Base-by-base conservation (phyloP, 2,113 vertebrate genomes). In the Dasyprocta punctata region DNA sequence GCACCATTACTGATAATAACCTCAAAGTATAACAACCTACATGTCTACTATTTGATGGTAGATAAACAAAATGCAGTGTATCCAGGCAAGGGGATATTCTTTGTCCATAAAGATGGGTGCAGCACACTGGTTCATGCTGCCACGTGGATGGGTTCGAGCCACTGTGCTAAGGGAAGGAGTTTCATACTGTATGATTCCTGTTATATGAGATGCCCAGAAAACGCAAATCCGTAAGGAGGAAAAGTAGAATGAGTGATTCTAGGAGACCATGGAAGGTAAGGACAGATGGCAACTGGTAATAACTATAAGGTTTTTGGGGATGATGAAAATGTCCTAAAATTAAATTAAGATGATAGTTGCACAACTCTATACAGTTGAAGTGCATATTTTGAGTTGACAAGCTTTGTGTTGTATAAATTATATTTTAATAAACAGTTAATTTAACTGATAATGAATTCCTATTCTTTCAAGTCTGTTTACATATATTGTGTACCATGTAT, bases 91-190 rank as follows among this genome's bases (percentile, higher is more conserved):
- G 47, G 33, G 14, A 2, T 28, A 0, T 7, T 41, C 7, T 11
- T 9, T 14, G 20, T 1, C 7, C 14, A 28, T 19, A 5, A 47
- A 56, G 24, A 13, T 28, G 19, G 38, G 16, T 1, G 14, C 28
- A 26, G 33, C 47, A 0, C 36, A 0, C 36, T 9, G 56, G 5
- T 1, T 24, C 10, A 0, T 4, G 2, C 4, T 19, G 5, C 7
- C 0, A 7, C 16, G 9, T 17, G 65, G 56, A 3, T 22, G 84
- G 65, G 1, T 36, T 30, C 30, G 11, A 52, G 10, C 12, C 13
- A 2, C 1, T 0, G 5, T 19, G 67, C 60, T 24, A 13, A 33
- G 16, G 3, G 26, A 30, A 54, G 8, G 56, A 6, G 7, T 7
- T 16, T 14, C 24, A 1, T 9, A 14, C 1, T 24, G 14, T 10